Conservation (phyloP, 2,113 vertebrate genomes). For the Corythaixoides concolor region DNA sequence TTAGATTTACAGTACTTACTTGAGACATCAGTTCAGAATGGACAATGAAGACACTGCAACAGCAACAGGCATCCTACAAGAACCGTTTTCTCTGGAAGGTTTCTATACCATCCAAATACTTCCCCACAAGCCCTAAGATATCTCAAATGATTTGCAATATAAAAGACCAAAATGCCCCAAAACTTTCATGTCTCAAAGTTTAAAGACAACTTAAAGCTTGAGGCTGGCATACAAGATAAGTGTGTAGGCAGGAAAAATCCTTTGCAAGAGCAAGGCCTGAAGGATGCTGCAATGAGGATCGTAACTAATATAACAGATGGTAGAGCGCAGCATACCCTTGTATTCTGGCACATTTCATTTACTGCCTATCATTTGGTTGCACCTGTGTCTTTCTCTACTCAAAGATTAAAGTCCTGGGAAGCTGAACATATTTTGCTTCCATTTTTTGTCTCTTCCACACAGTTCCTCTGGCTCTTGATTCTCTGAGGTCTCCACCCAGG, state of each 20-base stretch:
- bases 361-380: conserved; percentile 36
- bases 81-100: background rate
- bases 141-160: background rate
- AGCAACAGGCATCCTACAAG: background rate
- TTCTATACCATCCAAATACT: background rate
- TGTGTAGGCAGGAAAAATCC: conserved; percentile 34
- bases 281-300: conserved; percentile 12
- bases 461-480: background rate
- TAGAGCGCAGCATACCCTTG: background rate
- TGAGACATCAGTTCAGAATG: background rate
- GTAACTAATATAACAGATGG: conserved; percentile 32
- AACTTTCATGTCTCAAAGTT: background rate
- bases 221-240: background rate
- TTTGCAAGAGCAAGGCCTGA: conserved; percentile 13
- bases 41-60: background rate
- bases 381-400: conserved; percentile 47
- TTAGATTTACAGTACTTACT: background rate
- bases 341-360: conserved; percentile 13
- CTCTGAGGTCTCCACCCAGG: conserved; percentile 5
- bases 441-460: conserved; percentile 30
- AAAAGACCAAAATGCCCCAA: background rate
- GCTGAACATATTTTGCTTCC: conserved; percentile 60
- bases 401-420: conserved; percentile 61
- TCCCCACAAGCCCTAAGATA: background rate
- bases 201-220: conserved; percentile 25